Percentiles rank a stretch among this genome's conserved stretches.
These are phyloP conservation scores for Apamea monoglypha DNA, from an alignment of 2,888 invertebrate genomes.

Conservation along the genomic window DNA sequence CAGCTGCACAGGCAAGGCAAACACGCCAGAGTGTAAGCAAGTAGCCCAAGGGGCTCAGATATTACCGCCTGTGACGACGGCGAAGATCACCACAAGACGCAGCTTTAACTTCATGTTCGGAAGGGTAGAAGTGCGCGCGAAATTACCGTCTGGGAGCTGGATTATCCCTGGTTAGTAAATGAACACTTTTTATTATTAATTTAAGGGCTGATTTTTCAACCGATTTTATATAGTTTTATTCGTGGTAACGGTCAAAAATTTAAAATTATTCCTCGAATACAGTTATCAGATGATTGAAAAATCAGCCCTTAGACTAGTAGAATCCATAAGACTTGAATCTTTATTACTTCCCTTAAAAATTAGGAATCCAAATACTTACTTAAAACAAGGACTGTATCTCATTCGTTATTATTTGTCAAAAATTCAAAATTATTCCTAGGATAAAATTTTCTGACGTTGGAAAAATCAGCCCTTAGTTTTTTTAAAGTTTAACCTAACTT, in stretches of 20 bases:
- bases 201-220: neutral
- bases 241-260: neutral
- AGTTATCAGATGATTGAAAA: too few relatives aligned
- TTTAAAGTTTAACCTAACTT: neutral
- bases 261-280: too few relatives aligned
- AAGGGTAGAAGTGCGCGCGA: slow-evolving; percentile 92
- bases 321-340: neutral
- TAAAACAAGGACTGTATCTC: too few relatives aligned
- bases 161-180: slow-evolving; percentile 92
- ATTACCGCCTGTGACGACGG: slow-evolving; percentile 93
- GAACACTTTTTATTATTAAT: neutral
- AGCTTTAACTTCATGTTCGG: slow-evolving; percentile 93
- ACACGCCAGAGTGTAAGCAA: slow-evolving; percentile 85
- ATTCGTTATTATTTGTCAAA: too few relatives aligned
- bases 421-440: too few relatives aligned
- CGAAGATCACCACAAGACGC: slow-evolving; percentile 91
- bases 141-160: slow-evolving; percentile 94
- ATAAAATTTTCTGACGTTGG: too few relatives aligned
- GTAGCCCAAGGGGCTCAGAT: slow-evolving; percentile 89
- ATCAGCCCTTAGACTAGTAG: too few relatives aligned
- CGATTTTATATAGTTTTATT: too few relatives aligned
- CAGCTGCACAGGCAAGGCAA: slow-evolving; percentile 88
- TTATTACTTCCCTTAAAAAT: too few relatives aligned
- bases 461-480: too few relatives aligned
- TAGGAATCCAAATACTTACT: too few relatives aligned